These are phyloP conservation scores for Dendronephthya gigantea DNA, from an alignment of 64 coral and sea anemone genomes.

Conservation along the genomic window DNA sequence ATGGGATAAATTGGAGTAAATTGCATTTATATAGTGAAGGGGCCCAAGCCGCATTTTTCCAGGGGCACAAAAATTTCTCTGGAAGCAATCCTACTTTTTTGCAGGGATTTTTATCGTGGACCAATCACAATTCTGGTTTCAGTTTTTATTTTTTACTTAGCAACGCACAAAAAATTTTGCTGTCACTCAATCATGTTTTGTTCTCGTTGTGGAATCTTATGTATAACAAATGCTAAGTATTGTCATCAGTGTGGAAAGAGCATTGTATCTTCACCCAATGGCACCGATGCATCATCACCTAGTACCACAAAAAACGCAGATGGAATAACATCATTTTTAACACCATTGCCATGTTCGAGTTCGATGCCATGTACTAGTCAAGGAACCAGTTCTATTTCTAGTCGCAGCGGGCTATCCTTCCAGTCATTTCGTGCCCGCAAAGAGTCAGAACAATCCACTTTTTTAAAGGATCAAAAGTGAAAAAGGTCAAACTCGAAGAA, in stretches of 20 bases:
- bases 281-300: not conserved
- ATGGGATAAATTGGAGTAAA: no score
- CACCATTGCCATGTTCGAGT: not conserved
- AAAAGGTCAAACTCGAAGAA: not conserved
- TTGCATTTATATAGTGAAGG: no score
- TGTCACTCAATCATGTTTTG: no score
- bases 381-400: not conserved
- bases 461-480: not conserved
- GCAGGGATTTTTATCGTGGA: no score
- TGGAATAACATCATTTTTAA: no score
- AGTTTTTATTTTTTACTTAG: no score
- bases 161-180: no score
- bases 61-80: no score
- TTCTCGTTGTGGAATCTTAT: not conserved
- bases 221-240: not conserved
- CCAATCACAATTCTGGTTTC: no score
- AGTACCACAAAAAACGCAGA: not conserved
- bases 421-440: constrained; percentile 2
- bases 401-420: not conserved
- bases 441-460: not conserved
- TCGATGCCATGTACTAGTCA: not conserved
- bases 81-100: no score
- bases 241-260: not conserved
- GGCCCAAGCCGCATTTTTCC: no score
- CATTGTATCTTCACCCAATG: not conserved